Conservation (phyloP, 2,113 vertebrate genomes). For the Marmota monax region DNA sequence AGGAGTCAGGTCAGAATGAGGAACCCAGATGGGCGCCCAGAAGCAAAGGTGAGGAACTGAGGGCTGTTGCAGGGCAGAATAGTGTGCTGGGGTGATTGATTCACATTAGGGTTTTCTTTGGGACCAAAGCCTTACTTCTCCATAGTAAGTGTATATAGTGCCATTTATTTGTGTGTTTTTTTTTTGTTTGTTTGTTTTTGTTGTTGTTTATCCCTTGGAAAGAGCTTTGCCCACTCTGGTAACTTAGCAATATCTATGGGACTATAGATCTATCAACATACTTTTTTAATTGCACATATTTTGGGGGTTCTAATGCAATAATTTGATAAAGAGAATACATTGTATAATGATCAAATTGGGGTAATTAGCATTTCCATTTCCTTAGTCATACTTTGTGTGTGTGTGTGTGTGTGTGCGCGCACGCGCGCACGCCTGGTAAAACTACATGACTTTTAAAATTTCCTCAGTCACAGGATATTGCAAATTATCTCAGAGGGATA, state of each 20-base stretch:
- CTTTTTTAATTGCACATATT: background rate
- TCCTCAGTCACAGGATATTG: conserved; percentile 43
- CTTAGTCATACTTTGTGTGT: background rate
- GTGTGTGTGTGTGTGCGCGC: too few species aligned
- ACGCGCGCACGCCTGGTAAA: background rate
- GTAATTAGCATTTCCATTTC: background rate
- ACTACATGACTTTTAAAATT: conserved; percentile 36
- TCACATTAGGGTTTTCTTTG: background rate
- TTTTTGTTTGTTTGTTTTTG: background rate
- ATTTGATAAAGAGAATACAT: background rate
- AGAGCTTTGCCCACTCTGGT: background rate
- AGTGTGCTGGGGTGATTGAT: background rate
- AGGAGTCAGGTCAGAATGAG: background rate
- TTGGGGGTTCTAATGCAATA: background rate
- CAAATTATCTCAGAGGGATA: conserved; percentile 73
- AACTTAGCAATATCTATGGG: conserved; percentile 16
- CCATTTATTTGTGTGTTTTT: background rate
- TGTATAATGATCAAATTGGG: background rate
- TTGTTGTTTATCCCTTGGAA: background rate
- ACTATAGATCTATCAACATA: conserved; percentile 3
- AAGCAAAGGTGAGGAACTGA: background rate
- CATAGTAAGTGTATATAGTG: background rate
- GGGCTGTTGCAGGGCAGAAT: background rate
- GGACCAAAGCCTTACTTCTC: background rate
- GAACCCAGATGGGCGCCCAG: background rate